Evolutionary conservation across 1,140 invertebrate genomes (phyloP).

Genomic region (Phymorhynchus buccinoides): DNA sequence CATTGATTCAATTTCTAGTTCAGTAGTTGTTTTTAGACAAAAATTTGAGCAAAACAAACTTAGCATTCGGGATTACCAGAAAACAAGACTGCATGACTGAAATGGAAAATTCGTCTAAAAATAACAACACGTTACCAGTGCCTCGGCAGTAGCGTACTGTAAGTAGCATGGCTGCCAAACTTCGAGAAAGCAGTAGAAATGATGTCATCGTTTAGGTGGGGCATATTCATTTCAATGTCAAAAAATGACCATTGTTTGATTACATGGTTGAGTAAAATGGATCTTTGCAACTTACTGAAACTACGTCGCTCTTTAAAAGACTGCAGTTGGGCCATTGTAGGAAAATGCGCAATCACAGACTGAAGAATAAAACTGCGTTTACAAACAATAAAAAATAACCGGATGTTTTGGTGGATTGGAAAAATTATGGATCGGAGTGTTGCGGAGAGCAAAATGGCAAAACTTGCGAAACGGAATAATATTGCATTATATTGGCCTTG

Average conservation of each 20-base stretch:
- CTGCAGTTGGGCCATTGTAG: constrained; percentile 18
- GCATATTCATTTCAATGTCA: neutral
- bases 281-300: constrained; percentile 31
- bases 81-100: no score
- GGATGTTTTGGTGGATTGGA: constrained; percentile 27
- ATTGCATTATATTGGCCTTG: no score
- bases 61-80: no score
- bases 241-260: neutral
- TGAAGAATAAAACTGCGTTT: neutral
- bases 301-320: constrained; percentile 39
- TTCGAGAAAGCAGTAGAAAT: neutral
- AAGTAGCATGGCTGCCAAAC: neutral
- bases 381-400: constrained; percentile 20
- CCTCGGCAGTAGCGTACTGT: no score
- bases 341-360: neutral
- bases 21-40: no score
- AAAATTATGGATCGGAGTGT: neutral
- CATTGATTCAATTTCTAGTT: no score
- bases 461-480: no score
- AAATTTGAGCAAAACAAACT: no score
- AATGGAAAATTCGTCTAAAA: neutral
- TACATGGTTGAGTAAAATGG: neutral
- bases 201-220: constrained; percentile 12
- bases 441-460: neutral
- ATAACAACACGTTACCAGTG: no score